Evolutionary conservation across 1,140 invertebrate species (phyloP).

Genomic region (Ectropis grisescens): DNA sequence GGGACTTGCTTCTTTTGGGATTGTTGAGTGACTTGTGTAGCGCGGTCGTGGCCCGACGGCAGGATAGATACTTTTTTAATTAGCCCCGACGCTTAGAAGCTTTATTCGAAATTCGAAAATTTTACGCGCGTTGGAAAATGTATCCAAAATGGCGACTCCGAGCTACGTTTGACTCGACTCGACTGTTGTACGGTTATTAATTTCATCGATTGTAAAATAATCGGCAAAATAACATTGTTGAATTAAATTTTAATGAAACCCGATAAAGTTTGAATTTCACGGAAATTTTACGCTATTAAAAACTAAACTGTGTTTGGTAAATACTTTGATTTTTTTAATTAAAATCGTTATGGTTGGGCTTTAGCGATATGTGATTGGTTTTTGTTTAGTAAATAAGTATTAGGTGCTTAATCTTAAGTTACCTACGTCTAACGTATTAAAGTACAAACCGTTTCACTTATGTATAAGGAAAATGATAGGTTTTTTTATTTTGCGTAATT

Average conservation of each 20-base stretch:
- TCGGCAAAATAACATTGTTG: conserved; percentile 8
- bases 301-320: conserved; percentile 59
- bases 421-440: too few species aligned
- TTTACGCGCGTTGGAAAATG: conserved; percentile 31
- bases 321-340: conserved; percentile 63
- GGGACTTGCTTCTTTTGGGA: conserved; percentile 3
- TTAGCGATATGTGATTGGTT: conserved; percentile 37
- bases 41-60: conserved; percentile 8
- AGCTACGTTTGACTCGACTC: too few species aligned
- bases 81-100: conserved; percentile 59
- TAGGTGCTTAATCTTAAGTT: too few species aligned
- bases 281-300: conserved; percentile 49
- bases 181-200: too few species aligned
- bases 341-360: conserved; percentile 36
- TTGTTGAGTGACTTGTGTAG: too few species aligned
- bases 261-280: conserved; percentile 55
- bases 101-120: conserved; percentile 51
- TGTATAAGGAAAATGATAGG: too few species aligned
- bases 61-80: conserved; percentile 46
- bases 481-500: too few species aligned
- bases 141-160: conserved; percentile 27
- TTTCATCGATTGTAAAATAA: conserved; percentile 42
- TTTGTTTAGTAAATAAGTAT: too few species aligned
- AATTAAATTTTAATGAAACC: conserved; percentile 48
- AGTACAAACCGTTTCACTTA: too few species aligned